Percentiles rank a stretch among this genome's conserved stretches.
Conservation (phyloP, 2,797 vertebrate genomes). For the Sparus aurata region DNA sequence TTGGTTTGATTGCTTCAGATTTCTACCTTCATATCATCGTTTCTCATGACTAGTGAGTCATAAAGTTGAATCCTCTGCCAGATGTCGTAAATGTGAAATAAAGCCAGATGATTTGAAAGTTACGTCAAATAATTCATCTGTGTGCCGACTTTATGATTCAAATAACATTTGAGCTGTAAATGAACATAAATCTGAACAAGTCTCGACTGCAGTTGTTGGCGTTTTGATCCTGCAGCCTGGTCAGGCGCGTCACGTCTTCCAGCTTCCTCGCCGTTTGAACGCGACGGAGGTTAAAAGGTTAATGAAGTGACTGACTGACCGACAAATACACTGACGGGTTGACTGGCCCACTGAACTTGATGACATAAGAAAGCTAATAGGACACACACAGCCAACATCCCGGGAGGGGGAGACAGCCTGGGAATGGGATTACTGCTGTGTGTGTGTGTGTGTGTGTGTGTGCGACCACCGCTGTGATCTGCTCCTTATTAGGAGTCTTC, state of each 20-base stretch:
- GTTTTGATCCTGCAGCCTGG: neutral
- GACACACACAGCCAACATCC: constrained; percentile 28
- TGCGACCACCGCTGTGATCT: constrained; percentile 29
- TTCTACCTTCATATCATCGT: neutral
- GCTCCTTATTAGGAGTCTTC: constrained; percentile 71
- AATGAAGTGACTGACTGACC: constrained; percentile 39
- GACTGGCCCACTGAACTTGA: constrained; percentile 49
- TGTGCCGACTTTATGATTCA: neutral
- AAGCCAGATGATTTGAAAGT: neutral
- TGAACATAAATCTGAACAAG: neutral
- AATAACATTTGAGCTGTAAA: too few species aligned
- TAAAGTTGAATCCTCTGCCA: neutral
- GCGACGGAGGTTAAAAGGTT: constrained; percentile 18
- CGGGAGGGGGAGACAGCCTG: constrained; percentile 29
- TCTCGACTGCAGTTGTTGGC: neutral
- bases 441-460: constrained; percentile 32
- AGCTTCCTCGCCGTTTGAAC: neutral
- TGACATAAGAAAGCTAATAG: constrained; percentile 50
- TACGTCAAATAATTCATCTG: neutral
- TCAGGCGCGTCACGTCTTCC: neutral
- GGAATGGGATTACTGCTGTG: constrained; percentile 45
- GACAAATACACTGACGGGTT: constrained; percentile 33
- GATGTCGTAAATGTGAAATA: neutral
- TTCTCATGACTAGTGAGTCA: neutral
- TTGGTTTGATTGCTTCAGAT: neutral